phyloP scores from a whole-genome alignment of 2,888 invertebrate genomes.

The Mellilla xanthometata region DNA sequence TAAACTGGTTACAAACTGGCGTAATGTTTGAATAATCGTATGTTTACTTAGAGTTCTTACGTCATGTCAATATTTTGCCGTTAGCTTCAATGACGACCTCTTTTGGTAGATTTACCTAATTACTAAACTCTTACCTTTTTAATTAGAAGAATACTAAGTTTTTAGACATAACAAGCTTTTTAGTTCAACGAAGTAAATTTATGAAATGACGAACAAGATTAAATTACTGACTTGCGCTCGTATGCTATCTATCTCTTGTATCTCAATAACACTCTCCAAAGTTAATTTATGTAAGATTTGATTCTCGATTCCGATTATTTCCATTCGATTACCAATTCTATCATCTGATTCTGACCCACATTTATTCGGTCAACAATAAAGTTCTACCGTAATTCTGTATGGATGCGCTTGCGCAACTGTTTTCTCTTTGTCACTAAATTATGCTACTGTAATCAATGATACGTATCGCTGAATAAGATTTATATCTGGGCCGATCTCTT shows the following conservation, averaged over 20 bases:
- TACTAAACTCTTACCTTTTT: no score
- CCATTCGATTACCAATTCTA: slow-evolving; percentile 1
- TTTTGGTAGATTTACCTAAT: neutral
- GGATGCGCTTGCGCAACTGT: slow-evolving; percentile 35
- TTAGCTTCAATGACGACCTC: neutral
- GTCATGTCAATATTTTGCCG: slow-evolving; percentile 2
- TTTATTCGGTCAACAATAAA: slow-evolving; percentile 19
- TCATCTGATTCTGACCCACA: slow-evolving; percentile 11
- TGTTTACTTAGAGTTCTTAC: neutral
- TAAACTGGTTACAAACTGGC: slow-evolving; percentile 16
- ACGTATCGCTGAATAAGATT: slow-evolving; percentile 11
- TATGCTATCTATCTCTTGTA: no score
- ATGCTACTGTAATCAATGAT: slow-evolving; percentile 13
- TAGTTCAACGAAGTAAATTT: no score
- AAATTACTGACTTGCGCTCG: no score
- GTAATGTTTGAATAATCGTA: slow-evolving; percentile 12
- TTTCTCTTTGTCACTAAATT: slow-evolving; percentile 36
- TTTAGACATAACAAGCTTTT: no score
- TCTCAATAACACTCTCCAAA: no score
- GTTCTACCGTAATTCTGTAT: slow-evolving; percentile 21
- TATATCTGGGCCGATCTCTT: slow-evolving; percentile 7
- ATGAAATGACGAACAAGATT: no score
- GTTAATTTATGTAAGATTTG: neutral
- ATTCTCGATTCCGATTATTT: neutral
- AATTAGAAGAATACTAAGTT: no score